A percentile compares a stretch with the other conserved stretches of the same genome.
phyloP scores from a whole-genome alignment of 2,888 invertebrate genomes.

The Syritta pipiens region DNA sequence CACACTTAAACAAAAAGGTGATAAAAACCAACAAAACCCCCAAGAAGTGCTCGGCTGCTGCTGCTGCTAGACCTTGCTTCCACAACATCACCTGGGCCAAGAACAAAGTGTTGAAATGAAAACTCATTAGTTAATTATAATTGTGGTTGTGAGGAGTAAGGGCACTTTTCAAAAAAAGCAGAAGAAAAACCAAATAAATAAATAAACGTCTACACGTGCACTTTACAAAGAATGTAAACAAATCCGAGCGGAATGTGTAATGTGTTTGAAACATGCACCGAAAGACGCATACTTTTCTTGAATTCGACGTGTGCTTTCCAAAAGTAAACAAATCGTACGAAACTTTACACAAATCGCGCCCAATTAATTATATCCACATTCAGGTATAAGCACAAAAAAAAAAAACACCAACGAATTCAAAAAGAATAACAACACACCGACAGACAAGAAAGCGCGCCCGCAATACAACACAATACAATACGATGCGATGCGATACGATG shows the following conservation, averaged over 20 bases:
- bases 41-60: background rate
- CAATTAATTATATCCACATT: constrained; percentile 63
- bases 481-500: constrained; percentile 16
- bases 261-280: constrained; percentile 25
- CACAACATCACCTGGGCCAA: constrained; percentile 5
- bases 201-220: constrained; percentile 51
- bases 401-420: background rate
- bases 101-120: constrained; percentile 53
- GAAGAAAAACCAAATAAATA: constrained; percentile 14
- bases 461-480: constrained; percentile 31
- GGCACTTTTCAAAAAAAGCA: constrained; percentile 37
- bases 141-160: constrained; percentile 21
- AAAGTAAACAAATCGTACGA: constrained; percentile 59
- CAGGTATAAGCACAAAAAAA: constrained; percentile 6
- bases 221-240: constrained; percentile 54
- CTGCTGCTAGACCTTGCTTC: constrained; percentile 6
- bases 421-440: constrained; percentile 15
- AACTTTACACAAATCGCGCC: constrained; percentile 52
- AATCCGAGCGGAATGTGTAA: constrained; percentile 53
- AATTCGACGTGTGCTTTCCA: constrained; percentile 42
- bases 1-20: constrained; percentile 16
- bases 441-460: constrained; percentile 48
- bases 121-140: constrained; percentile 51
- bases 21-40: constrained; percentile 43
- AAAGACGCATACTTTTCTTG: constrained; percentile 6